Conservation (phyloP, 1,140 invertebrate genomes). For the Teleopsis dalmanni region DNA sequence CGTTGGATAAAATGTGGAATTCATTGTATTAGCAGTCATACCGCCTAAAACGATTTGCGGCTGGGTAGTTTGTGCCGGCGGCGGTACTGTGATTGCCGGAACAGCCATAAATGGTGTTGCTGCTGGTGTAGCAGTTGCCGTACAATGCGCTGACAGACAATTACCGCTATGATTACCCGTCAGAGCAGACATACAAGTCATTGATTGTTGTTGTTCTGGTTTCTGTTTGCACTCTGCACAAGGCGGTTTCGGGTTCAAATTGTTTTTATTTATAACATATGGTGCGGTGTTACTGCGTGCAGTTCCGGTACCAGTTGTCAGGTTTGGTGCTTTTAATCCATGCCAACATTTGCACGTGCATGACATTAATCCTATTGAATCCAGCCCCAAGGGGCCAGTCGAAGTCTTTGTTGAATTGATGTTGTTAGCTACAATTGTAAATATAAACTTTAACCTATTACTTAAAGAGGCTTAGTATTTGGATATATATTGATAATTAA, state of each 20-base stretch:
- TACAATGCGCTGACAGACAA: background rate
- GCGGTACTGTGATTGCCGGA: background rate
- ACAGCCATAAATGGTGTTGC: background rate
- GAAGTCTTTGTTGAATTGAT: too few species aligned
- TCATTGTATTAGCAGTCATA: too few species aligned
- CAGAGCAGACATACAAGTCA: background rate
- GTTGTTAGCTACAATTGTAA: too few species aligned
- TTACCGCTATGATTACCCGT: background rate
- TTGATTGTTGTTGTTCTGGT: slow-evolving; percentile 5
- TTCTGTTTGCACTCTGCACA: slow-evolving; percentile 7
- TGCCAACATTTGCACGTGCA: slow-evolving; percentile 6
- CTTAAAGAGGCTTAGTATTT: too few species aligned
- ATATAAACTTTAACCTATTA: too few species aligned
- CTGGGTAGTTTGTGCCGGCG: background rate
- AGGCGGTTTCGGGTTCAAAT: background rate
- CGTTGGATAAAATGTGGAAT: too few species aligned
- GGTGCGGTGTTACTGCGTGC: slow-evolving; percentile 2
- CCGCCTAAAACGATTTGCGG: too few species aligned
- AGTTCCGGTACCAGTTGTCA: background rate
- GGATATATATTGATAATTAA: too few species aligned
- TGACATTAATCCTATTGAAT: slow-evolving; percentile 16
- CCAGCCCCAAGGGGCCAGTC: slow-evolving; percentile 25
- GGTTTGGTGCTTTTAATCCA: slow-evolving; percentile 8
- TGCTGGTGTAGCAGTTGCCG: background rate
- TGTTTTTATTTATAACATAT: background rate